A percentile compares a stretch with the other conserved stretches of the same genome.
phyloP scores from a whole-genome alignment of 2,113 vertebrate species.

The Galbula dea region DNA sequence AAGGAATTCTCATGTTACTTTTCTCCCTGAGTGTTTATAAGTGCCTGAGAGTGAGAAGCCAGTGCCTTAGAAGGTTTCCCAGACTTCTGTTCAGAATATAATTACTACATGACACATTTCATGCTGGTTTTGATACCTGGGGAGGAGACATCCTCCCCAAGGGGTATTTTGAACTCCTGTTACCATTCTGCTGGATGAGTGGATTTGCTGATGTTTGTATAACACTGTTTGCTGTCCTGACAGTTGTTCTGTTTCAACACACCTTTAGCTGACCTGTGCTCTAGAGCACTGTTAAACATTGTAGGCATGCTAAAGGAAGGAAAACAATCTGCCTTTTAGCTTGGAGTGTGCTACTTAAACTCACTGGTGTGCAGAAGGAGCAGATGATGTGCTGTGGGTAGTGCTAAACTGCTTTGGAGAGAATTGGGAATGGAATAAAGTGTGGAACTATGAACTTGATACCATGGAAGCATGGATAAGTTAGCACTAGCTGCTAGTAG shows the following conservation, averaged over 20 bases:
- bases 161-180: background rate
- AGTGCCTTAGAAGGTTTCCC: background rate
- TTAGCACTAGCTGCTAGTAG: background rate
- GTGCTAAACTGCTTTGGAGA: background rate
- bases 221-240: background rate
- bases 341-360: background rate
- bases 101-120: background rate
- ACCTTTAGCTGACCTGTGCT: background rate
- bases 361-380: background rate
- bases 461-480: background rate
- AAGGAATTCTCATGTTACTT: background rate
- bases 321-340: background rate
- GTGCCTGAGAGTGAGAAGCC: background rate
- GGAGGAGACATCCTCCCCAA: background rate
- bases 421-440: background rate
- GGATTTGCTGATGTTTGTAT: background rate
- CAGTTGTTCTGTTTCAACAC: background rate
- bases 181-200: background rate
- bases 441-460: background rate
- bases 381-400: background rate
- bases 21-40: background rate
- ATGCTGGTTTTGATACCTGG: background rate
- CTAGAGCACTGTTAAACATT: constrained; percentile 1
- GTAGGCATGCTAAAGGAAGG: background rate
- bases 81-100: background rate